A percentile compares a stretch with the other conserved stretches of the same genome.
Evolutionary conservation across 2,888 invertebrate genomes (phyloP).

Genomic region (Diogma glabrata): DNA sequence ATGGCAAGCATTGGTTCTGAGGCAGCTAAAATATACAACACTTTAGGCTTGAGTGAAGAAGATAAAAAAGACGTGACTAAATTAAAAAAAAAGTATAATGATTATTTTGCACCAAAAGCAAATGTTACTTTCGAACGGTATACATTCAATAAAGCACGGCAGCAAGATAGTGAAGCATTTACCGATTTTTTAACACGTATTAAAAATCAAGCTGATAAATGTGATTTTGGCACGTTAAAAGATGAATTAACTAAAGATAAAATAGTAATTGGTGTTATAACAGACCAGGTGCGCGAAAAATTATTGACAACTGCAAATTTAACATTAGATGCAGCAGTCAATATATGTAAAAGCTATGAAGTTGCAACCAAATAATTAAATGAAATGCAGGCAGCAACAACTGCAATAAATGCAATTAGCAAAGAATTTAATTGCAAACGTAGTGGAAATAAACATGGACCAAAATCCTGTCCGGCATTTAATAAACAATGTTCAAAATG

Average conservation of each 20-base stretch:
- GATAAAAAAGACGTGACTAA: no score
- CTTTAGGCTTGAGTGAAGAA: no score
- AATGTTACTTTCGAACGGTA: constrained; percentile 27
- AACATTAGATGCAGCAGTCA: neutral
- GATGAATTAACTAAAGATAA: neutral
- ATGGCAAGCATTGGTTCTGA: no score
- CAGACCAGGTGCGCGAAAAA: neutral
- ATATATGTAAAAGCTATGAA: neutral
- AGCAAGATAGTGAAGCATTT: constrained; percentile 23
- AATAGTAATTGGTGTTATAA: neutral
- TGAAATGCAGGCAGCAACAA: neutral
- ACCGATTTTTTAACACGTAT: constrained; percentile 23
- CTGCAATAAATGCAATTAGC: neutral
- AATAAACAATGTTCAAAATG: neutral
- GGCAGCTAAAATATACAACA: no score
- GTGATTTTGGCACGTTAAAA: constrained; percentile 20
- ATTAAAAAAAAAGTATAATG: no score
- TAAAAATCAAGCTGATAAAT: constrained; percentile 24
- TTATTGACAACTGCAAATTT: neutral
- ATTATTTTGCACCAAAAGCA: no score
- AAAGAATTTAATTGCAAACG: neutral
- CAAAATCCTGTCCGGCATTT: neutral
- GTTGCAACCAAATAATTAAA: neutral
- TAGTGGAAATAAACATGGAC: neutral
- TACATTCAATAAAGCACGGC: constrained; percentile 23